phyloP scores from a whole-genome alignment of 2,888 invertebrate species.

The Charanyca ferruginea region DNA sequence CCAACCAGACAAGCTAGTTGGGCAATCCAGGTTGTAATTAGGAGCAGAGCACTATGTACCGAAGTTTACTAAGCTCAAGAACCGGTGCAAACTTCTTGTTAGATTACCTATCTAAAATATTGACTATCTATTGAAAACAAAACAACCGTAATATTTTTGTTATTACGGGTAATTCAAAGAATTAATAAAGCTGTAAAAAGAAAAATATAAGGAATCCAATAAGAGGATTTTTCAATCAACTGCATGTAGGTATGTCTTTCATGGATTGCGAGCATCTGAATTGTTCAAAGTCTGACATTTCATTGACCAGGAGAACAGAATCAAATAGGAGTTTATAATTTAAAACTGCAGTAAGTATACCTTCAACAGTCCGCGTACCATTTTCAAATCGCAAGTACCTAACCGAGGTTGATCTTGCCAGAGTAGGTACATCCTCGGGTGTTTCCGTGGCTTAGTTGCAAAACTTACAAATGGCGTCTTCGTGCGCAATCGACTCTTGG shows the following conservation, averaged over 20 bases:
- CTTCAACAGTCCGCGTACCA: constrained; percentile 5
- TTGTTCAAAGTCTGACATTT: neutral
- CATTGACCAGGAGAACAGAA: constrained; percentile 12
- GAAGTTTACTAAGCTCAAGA: constrained; percentile 41
- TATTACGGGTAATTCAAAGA: neutral
- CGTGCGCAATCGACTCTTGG: constrained; percentile 52
- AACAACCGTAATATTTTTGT: neutral
- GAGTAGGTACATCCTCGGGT: constrained; percentile 37
- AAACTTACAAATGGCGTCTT: constrained; percentile 56
- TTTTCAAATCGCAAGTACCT: constrained; percentile 22
- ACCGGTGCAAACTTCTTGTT: constrained; percentile 16
- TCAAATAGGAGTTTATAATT: constrained; percentile 23
- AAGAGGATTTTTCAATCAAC: no score
- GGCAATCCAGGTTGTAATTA: constrained; percentile 60
- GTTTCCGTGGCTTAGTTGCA: constrained; percentile 51
- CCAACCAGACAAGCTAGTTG: constrained; percentile 46
- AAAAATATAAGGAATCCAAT: no score
- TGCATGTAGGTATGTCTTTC: no score
- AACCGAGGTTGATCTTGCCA: constrained; percentile 25
- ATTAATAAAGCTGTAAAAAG: neutral
- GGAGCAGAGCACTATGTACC: constrained; percentile 43
- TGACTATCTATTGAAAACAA: neutral
- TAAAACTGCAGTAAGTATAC: neutral
- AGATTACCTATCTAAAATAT: constrained; percentile 2
- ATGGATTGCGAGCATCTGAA: no score